Conservation (phyloP, 2,888 invertebrate species). For the Polia nebulosa region DNA sequence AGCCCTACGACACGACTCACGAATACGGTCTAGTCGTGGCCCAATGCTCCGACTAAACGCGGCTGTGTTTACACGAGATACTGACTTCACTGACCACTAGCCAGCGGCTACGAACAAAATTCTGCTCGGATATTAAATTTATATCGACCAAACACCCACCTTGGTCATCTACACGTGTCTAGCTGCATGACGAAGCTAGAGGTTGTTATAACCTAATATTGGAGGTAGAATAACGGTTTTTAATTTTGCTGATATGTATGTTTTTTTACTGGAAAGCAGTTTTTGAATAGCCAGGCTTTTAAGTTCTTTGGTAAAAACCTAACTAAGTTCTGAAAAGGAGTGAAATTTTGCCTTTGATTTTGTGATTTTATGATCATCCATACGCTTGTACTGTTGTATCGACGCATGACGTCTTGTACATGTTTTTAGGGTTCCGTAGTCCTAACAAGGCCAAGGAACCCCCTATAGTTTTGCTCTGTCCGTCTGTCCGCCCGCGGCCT, state of each 20-base stretch:
- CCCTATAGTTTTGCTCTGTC: too few relatives aligned
- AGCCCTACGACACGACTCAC: conserved; percentile 65
- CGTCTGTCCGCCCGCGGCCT: too few relatives aligned
- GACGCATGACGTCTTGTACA: too few relatives aligned
- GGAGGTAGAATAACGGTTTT: conserved; percentile 33
- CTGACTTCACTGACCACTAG: conserved; percentile 73
- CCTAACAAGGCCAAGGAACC: too few relatives aligned
- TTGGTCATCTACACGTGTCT: conserved; percentile 18
- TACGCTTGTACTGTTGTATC: too few relatives aligned
- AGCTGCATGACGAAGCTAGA: conserved; percentile 33
- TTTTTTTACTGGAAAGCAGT: too few relatives aligned
- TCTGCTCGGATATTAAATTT: conserved; percentile 80
- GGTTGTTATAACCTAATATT: neutral
- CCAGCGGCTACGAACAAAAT: conserved; percentile 79
- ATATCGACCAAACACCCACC: conserved; percentile 71
- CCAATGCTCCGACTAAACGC: conserved; percentile 76
- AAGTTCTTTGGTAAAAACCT: too few relatives aligned
- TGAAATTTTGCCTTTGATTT: too few relatives aligned
- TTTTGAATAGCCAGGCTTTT: too few relatives aligned
- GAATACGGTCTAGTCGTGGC: conserved; percentile 67
- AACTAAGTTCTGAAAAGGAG: too few relatives aligned
- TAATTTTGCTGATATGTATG: conserved; percentile 17
- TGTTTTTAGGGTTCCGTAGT: too few relatives aligned
- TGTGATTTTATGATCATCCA: too few relatives aligned
- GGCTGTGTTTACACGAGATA: conserved; percentile 82